A percentile compares a stretch with the other conserved stretches of the same genome.
These are phyloP conservation scores for Tetranychus urticae DNA, from an alignment of 1,140 invertebrate species.

Conservation along the genomic window DNA sequence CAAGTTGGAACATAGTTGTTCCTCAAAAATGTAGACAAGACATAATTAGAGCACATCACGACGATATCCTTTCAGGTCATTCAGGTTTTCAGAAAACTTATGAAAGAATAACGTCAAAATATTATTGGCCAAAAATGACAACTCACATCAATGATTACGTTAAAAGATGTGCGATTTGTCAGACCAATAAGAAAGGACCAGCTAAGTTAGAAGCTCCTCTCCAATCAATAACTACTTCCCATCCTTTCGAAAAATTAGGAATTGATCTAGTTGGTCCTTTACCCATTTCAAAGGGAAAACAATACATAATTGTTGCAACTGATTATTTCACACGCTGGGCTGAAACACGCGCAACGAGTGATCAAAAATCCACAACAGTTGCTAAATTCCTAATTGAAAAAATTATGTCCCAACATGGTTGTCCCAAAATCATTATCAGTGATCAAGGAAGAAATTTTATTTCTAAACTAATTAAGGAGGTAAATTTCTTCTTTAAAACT, in stretches of 20 bases:
- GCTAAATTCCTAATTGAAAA: slow-evolving; percentile 2
- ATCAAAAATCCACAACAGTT: not conserved
- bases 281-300: not conserved
- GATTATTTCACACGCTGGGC: slow-evolving; percentile 16
- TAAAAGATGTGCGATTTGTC: slow-evolving; percentile 10
- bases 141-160: slow-evolving; percentile 8
- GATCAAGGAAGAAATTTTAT: too few relatives aligned
- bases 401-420: too few relatives aligned
- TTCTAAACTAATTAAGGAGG: too few relatives aligned
- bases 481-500: too few relatives aligned
- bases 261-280: slow-evolving; percentile 16
- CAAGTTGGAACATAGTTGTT: not conserved
- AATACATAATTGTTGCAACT: slow-evolving; percentile 12
- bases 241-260: slow-evolving; percentile 12
- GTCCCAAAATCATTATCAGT: too few relatives aligned
- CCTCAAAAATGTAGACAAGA: not conserved
- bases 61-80: slow-evolving; percentile 9
- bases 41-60: not conserved
- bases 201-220: not conserved
- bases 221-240: slow-evolving; percentile 4
- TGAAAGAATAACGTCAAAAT: slow-evolving; percentile 8
- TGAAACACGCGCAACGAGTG: slow-evolving; percentile 9
- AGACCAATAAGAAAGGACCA: not conserved
- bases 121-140: slow-evolving; percentile 11
- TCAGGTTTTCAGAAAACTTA: slow-evolving; percentile 11